These are phyloP conservation scores for Pocillopora verrucosa DNA, from an alignment of 64 coral and sea anemone genomes.

Conservation along the genomic window DNA sequence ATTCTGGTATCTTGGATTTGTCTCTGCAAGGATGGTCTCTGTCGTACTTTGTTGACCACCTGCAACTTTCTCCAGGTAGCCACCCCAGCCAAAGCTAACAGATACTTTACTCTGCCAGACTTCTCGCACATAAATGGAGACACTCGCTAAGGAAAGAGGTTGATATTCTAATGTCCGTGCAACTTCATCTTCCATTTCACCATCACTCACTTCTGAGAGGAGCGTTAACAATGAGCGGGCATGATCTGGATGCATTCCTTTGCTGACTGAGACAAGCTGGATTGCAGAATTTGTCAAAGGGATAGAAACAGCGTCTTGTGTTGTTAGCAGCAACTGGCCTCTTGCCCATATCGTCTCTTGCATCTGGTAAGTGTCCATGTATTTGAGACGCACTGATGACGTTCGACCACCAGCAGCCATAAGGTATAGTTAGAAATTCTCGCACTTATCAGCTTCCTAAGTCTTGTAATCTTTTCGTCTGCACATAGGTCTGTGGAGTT, in stretches of 20 bases:
- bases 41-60: slow-evolving; percentile 39
- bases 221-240: too few relatives aligned
- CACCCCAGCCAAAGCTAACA: slow-evolving; percentile 1
- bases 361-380: background rate
- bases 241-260: slow-evolving; percentile 8
- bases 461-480: background rate
- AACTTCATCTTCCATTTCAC: background rate
- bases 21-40: background rate
- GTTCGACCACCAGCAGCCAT: slow-evolving; percentile 18
- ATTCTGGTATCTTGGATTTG: slow-evolving; percentile 7
- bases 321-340: slow-evolving; percentile 44
- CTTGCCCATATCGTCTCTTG: slow-evolving; percentile 15
- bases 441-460: background rate
- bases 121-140: slow-evolving; percentile 29
- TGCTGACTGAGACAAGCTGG: background rate
- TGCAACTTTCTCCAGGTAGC: slow-evolving; percentile 39
- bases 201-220: slow-evolving; percentile 16
- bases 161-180: slow-evolving; percentile 45
- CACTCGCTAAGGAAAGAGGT: slow-evolving; percentile 32
- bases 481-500: background rate
- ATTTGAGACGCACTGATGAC: background rate
- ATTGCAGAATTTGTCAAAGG: background rate
- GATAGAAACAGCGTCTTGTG: slow-evolving; percentile 26
- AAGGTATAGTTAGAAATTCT: background rate
- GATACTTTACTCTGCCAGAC: background rate